Percentiles rank a stretch among this genome's conserved stretches.
Evolutionary conservation across 2,888 invertebrate genomes (phyloP).

Genomic region (Pachydiplax longipennis): DNA sequence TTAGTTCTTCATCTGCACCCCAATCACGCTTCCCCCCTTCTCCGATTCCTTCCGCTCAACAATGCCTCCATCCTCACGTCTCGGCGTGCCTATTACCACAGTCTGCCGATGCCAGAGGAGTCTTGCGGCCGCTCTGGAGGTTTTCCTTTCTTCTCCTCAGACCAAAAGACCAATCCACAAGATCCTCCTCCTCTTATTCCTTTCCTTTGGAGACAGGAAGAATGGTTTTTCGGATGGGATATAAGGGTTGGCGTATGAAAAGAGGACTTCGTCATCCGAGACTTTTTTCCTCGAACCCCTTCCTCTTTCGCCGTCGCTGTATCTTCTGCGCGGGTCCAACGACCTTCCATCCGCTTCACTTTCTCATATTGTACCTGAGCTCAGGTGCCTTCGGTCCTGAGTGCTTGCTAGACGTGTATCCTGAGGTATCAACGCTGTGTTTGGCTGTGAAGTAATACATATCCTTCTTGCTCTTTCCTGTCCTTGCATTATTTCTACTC

Average conservation of each 20-base stretch:
- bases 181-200: background rate
- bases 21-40: conserved; percentile 4
- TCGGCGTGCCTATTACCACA: conserved; percentile 5
- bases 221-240: conserved; percentile 6
- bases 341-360: background rate
- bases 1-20: conserved; percentile 36
- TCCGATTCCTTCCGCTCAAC: background rate
- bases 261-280: conserved; percentile 3
- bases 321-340: background rate
- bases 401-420: no score
- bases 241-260: background rate
- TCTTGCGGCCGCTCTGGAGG: background rate
- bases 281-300: background rate
- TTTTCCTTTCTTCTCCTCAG: background rate
- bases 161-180: background rate
- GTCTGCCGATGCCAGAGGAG: background rate
- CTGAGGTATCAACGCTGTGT: no score
- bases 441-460: no score
- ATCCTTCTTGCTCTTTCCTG: no score
- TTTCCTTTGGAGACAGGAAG: background rate
- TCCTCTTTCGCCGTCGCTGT: background rate
- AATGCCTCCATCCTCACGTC: background rate
- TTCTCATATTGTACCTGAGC: background rate
- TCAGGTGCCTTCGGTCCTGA: background rate
- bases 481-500: no score